phyloP scores from a whole-genome alignment of 2,797 vertebrate species.

The Poecilia picta region DNA sequence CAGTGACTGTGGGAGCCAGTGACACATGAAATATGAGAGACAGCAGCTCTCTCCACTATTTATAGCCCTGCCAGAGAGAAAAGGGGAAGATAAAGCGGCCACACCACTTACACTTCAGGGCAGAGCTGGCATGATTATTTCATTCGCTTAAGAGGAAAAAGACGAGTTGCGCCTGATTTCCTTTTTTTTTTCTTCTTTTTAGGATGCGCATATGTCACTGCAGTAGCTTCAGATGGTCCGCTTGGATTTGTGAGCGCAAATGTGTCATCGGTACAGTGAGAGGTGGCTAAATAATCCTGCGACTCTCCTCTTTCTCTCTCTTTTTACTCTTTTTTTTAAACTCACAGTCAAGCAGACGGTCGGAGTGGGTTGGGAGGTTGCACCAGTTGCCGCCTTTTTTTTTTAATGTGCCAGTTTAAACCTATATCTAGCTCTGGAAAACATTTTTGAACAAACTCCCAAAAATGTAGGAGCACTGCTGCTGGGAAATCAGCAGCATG shows the following conservation, averaged over 20 bases:
- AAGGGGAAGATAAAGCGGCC: conserved; percentile 55
- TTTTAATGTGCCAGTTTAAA: conserved; percentile 51
- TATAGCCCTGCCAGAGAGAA: conserved; percentile 71
- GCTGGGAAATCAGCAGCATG: conserved; percentile 44
- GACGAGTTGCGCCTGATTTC: conserved; percentile 37
- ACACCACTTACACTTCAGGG: conserved; percentile 62
- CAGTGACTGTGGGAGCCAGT: conserved; percentile 72
- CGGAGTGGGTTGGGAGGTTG: neutral
- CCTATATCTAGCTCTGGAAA: conserved; percentile 38
- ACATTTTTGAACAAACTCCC: conserved; percentile 45
- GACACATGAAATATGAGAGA: conserved; percentile 85
- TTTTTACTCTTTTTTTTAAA: neutral
- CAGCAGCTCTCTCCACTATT: conserved; percentile 78
- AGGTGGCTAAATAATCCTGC: conserved; percentile 29
- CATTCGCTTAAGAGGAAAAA: conserved; percentile 48
- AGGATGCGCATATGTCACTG: conserved; percentile 25
- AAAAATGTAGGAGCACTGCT: conserved; percentile 53
- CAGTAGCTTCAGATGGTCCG: conserved; percentile 21
- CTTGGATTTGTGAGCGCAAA: neutral
- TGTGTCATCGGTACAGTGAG: neutral
- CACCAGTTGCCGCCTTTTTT: conserved; percentile 32
- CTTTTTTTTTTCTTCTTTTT: neutral
- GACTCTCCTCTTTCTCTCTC: conserved; percentile 15
- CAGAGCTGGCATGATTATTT: conserved; percentile 64
- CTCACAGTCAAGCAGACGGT: conserved; percentile 50